A percentile compares a stretch with the other conserved stretches of the same genome.
Evolutionary conservation across 2,113 vertebrate species (phyloP).

Genomic region (Corydoras maculifer): DNA sequence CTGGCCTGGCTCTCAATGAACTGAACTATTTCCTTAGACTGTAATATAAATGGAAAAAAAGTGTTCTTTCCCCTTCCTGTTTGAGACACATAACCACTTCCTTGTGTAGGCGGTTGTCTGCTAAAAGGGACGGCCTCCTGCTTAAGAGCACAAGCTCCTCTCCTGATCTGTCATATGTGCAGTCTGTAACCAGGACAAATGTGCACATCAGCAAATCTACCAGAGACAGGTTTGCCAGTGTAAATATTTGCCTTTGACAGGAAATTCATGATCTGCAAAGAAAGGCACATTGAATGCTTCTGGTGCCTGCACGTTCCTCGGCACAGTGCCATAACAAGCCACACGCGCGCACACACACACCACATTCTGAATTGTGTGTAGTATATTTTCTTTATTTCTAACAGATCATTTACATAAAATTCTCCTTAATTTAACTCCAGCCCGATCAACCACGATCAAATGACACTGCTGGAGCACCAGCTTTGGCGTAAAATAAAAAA

Average conservation of each 20-base stretch:
- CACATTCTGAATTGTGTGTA: slow-evolving; percentile 38
- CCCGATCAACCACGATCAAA: slow-evolving; percentile 50
- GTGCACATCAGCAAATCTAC: not conserved
- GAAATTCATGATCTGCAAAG: not conserved
- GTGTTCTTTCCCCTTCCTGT: slow-evolving; percentile 68
- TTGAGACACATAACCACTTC: slow-evolving; percentile 69
- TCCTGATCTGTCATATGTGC: not conserved
- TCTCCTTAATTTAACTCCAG: slow-evolving; percentile 75
- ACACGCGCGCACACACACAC: slow-evolving; percentile 21
- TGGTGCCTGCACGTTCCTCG: not conserved
- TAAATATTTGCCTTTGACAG: slow-evolving; percentile 1
- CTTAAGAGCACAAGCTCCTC: slow-evolving; percentile 9
- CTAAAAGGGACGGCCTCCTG: slow-evolving; percentile 29
- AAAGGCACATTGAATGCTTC: not conserved
- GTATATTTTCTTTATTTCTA: slow-evolving; percentile 68
- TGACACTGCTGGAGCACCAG: slow-evolving; percentile 73
- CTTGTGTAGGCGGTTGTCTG: slow-evolving; percentile 66
- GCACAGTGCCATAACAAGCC: not conserved
- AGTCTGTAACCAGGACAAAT: not conserved
- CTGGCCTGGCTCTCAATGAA: slow-evolving; percentile 62
- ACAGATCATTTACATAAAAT: slow-evolving; percentile 76
- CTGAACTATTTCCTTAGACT: slow-evolving; percentile 48
- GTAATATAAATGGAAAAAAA: slow-evolving; percentile 18
- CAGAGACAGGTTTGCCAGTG: not conserved
- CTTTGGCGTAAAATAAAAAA: slow-evolving; percentile 74